Percentiles rank a stretch among this genome's conserved stretches.
Conservation (phyloP, 2,888 invertebrate genomes). For the Linnaemya vulpina region DNA sequence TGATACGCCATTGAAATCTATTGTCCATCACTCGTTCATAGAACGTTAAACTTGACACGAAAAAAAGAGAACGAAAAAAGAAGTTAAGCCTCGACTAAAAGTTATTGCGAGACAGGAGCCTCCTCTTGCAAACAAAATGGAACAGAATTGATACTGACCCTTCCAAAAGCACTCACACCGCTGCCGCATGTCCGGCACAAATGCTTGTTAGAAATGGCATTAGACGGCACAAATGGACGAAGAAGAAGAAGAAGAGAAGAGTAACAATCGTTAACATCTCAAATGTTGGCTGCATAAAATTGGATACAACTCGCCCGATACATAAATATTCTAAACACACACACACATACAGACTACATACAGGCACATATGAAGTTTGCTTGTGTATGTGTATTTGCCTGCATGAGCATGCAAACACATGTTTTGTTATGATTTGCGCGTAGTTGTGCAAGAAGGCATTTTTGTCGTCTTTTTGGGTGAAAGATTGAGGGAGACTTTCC, state of each 20-base stretch:
- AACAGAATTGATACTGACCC: conserved; percentile 56
- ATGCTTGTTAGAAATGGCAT: conserved; percentile 58
- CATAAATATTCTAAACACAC: conserved; percentile 15
- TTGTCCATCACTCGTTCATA: conserved; percentile 67
- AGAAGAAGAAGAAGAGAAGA: conserved; percentile 41
- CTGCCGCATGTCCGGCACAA: conserved; percentile 48
- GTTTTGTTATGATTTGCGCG: conserved; percentile 63
- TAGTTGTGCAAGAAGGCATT: conserved; percentile 46
- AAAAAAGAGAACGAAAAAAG: conserved; percentile 64
- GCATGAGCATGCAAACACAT: conserved; percentile 29
- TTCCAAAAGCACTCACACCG: conserved; percentile 45
- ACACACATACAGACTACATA: background rate
- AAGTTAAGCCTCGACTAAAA: conserved; percentile 67
- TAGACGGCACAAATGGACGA: conserved; percentile 42
- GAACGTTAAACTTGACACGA: conserved; percentile 69
- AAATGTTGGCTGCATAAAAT: conserved; percentile 68
- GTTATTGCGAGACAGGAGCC: conserved; percentile 70
- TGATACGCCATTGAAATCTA: conserved; percentile 59
- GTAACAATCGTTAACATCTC: conserved; percentile 64
- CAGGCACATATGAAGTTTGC: background rate
- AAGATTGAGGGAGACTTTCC: conserved; percentile 38
- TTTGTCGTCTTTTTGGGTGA: conserved; percentile 50
- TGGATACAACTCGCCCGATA: conserved; percentile 51
- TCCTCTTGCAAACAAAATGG: conserved; percentile 60
- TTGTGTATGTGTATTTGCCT: background rate